Evolutionary conservation across 2,113 vertebrate species (phyloP).

Genomic region (Cervus canadensis): DNA sequence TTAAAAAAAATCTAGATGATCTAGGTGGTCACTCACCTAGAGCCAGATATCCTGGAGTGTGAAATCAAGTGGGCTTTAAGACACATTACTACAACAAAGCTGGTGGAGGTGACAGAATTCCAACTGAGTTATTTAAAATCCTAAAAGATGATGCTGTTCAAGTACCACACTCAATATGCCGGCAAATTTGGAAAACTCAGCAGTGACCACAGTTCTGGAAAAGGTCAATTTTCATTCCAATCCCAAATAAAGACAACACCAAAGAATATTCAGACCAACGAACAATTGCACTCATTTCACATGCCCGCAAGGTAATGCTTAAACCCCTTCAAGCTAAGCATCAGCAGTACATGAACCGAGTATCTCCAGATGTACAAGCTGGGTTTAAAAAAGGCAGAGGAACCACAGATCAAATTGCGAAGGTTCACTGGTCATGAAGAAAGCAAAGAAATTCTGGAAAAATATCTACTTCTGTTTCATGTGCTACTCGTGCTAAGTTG

Average conservation of each 20-base stretch:
- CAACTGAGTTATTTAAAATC: background rate
- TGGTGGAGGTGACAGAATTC: background rate
- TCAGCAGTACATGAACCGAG: background rate
- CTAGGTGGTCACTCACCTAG: background rate
- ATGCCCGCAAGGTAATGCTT: background rate
- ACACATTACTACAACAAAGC: background rate
- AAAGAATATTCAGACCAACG: background rate
- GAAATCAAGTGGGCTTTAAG: background rate
- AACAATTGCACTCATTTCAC: background rate
- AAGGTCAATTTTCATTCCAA: background rate
- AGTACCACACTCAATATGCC: no score
- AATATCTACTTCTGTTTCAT: background rate
- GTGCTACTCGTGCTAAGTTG: background rate
- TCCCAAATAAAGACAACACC: background rate
- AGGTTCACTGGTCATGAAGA: background rate
- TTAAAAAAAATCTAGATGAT: background rate
- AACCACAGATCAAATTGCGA: background rate
- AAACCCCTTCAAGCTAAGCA: background rate
- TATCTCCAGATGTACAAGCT: background rate
- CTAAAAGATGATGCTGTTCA: no score
- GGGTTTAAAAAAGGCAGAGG: background rate
- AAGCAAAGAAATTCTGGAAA: background rate
- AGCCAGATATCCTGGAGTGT: background rate
- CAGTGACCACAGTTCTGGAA: background rate
- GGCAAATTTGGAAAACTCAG: background rate